phyloP scores from a whole-genome alignment of 2,888 invertebrate species.

The Magallana nippona region DNA sequence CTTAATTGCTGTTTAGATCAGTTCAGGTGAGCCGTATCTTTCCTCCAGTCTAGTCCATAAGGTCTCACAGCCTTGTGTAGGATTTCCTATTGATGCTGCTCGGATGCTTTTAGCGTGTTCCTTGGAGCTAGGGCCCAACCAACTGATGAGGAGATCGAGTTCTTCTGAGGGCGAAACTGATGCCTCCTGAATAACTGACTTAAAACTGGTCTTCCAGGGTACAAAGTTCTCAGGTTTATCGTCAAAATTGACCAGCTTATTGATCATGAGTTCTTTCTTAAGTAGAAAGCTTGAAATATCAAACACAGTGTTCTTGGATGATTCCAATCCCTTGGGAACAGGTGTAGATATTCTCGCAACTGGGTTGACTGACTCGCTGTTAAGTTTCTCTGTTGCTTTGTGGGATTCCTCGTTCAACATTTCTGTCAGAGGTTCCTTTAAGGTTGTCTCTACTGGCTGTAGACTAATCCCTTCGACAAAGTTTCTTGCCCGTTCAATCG shows the following conservation, averaged over 20 bases:
- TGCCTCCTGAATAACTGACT: conserved; percentile 41
- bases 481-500: too few relatives aligned
- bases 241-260: conserved; percentile 25
- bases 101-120: conserved; percentile 45
- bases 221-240: conserved; percentile 45
- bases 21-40: neutral
- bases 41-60: conserved; percentile 27
- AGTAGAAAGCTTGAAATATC: neutral
- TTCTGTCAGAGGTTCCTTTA: too few relatives aligned
- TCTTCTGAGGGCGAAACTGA: conserved; percentile 22
- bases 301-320: too few relatives aligned
- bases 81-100: neutral
- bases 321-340: too few relatives aligned
- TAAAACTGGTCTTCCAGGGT: conserved; percentile 52
- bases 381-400: too few relatives aligned
- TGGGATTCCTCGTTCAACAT: too few relatives aligned
- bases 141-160: conserved; percentile 17
- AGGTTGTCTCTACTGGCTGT: too few relatives aligned
- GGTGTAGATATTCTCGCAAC: too few relatives aligned
- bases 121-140: conserved; percentile 38
- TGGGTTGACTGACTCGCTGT: too few relatives aligned
- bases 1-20: neutral
- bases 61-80: neutral
- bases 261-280: neutral
- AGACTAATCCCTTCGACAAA: too few relatives aligned